A percentile compares a stretch with the other conserved stretches of the same genome.
phyloP scores from a whole-genome alignment of 2,797 vertebrate species.

The Tenualosa ilisha region DNA sequence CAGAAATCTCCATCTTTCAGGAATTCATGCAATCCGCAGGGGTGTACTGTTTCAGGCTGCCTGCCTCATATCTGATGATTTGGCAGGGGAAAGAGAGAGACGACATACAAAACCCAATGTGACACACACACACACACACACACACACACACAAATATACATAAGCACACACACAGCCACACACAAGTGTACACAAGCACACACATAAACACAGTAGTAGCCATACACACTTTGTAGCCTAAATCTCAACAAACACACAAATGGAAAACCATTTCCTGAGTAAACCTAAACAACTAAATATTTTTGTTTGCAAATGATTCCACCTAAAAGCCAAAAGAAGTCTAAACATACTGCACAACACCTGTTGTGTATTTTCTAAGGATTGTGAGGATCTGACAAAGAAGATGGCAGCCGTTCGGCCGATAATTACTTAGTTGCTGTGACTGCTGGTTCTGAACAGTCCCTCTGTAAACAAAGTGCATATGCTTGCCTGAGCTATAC shows the following conservation, averaged over 20 bases:
- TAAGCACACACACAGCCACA: not conserved
- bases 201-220: not conserved
- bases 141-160: not conserved
- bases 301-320: not conserved
- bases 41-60: conserved; percentile 36
- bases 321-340: not conserved
- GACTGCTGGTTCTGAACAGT: not conserved
- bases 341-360: not conserved
- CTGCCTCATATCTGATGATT: conserved; percentile 30
- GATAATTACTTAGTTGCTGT: not conserved
- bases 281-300: not conserved
- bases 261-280: not conserved
- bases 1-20: conserved; percentile 38
- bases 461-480: not conserved
- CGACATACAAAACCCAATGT: conserved; percentile 22
- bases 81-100: conserved; percentile 34
- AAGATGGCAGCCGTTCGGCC: not conserved
- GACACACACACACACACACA: not conserved
- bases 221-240: not conserved
- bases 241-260: not conserved
- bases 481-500: not conserved
- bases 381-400: conserved; percentile 6
- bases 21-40: conserved; percentile 37
- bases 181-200: not conserved
- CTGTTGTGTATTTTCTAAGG: not conserved